Conservation (phyloP, 2,888 invertebrate species). For the Neria commutata region DNA sequence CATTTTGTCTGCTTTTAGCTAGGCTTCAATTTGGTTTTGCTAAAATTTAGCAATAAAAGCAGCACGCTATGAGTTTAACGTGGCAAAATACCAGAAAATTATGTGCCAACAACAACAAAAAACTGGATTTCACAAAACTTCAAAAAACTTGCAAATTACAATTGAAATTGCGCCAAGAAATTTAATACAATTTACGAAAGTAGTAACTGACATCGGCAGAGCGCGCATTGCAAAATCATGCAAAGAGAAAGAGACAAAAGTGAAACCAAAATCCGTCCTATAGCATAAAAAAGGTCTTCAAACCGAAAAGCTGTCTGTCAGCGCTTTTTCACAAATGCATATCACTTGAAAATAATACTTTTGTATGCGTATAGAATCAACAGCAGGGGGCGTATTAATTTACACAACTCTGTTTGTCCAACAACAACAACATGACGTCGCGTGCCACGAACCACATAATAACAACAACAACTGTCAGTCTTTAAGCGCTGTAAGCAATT, state of each 20-base stretch:
- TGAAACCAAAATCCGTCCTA: neutral
- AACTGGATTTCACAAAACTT: too few species aligned
- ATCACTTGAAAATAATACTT: constrained; percentile 1
- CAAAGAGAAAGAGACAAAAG: neutral
- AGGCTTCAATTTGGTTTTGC: too few species aligned
- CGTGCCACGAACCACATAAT: too few species aligned
- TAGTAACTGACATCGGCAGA: neutral
- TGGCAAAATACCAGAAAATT: too few species aligned
- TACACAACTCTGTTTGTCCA: neutral
- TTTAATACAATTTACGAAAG: neutral
- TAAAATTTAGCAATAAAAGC: too few species aligned
- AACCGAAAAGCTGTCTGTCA: constrained; percentile 1
- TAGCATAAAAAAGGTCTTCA: neutral
- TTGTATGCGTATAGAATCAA: neutral
- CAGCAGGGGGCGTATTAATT: neutral
- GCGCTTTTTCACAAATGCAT: neutral
- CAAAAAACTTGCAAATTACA: neutral
- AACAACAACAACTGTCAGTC: too few species aligned
- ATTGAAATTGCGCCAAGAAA: neutral
- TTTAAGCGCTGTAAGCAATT: too few species aligned
- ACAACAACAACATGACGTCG: neutral
- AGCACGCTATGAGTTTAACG: too few species aligned
- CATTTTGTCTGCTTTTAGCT: too few species aligned
- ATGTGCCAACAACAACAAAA: too few species aligned
- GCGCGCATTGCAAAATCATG: neutral